Percentiles rank a stretch among this genome's conserved stretches.
phyloP scores from a whole-genome alignment of 2,888 invertebrate species.

The Lycophotia porphyrea region DNA sequence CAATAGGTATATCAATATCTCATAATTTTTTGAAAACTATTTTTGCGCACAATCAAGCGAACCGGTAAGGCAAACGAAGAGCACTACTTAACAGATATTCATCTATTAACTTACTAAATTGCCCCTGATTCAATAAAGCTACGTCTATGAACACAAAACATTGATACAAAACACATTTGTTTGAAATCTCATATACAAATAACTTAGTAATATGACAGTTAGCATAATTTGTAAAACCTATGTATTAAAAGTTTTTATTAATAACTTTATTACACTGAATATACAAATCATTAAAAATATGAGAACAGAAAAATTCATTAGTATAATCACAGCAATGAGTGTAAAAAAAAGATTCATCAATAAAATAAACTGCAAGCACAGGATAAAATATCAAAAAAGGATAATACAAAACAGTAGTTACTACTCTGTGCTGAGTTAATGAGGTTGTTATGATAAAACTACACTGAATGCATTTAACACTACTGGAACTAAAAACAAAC shows the following conservation, averaged over 20 bases:
- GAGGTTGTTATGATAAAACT: slow-evolving; percentile 50
- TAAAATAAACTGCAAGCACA: slow-evolving; percentile 40
- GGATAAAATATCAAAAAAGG: slow-evolving; percentile 29
- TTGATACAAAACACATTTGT: slow-evolving; percentile 36
- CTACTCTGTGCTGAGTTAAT: slow-evolving; percentile 30
- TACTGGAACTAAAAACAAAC: slow-evolving; percentile 42
- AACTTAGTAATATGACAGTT: slow-evolving; percentile 47
- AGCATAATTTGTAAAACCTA: slow-evolving; percentile 46
- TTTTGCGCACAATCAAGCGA: slow-evolving; percentile 40
- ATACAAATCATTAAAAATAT: slow-evolving; percentile 48
- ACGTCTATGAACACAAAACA: slow-evolving; percentile 53
- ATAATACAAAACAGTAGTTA: slow-evolving; percentile 26
- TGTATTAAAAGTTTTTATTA: slow-evolving; percentile 27
- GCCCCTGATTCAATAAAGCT: slow-evolving; percentile 23
- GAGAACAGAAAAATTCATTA: slow-evolving; percentile 27
- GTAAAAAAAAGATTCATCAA: slow-evolving; percentile 47
- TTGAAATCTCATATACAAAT: slow-evolving; percentile 59
- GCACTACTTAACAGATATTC: slow-evolving; percentile 17
- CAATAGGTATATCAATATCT: slow-evolving; percentile 46
- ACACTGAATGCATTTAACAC: slow-evolving; percentile 56
- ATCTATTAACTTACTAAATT: slow-evolving; percentile 31
- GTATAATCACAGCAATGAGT: slow-evolving; percentile 52
- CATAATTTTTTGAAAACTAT: slow-evolving; percentile 37
- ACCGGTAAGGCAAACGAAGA: slow-evolving; percentile 37
- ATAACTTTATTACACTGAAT: slow-evolving; percentile 40